These are phyloP conservation scores for Antennarius maculatus DNA, from an alignment of 2,797 vertebrate genomes.

Conservation along the genomic window DNA sequence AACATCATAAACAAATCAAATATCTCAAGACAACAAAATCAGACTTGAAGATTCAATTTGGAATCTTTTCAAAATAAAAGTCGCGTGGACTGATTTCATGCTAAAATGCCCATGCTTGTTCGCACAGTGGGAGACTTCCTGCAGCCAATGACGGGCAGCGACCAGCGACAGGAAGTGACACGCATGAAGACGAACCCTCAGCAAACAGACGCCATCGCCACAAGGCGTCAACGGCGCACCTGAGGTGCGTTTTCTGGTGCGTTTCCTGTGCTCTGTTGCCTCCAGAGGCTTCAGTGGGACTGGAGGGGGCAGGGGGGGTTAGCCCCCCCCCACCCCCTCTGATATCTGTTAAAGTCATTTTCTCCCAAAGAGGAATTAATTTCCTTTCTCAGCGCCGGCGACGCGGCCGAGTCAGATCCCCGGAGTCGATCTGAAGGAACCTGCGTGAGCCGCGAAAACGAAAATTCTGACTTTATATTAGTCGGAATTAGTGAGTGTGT, in stretches of 20 bases:
- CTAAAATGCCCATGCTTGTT: conserved; percentile 10
- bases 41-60: no score
- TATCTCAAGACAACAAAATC: no score
- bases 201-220: conserved; percentile 34
- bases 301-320: conserved; percentile 18
- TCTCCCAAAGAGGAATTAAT: conserved; percentile 92
- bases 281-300: conserved; percentile 45
- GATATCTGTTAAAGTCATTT: conserved; percentile 96
- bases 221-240: conserved; percentile 70
- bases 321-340: conserved; percentile 59
- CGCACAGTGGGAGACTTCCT: conserved; percentile 32
- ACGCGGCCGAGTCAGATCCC: conserved; percentile 52
- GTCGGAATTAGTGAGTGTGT: background rate
- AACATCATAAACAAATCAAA: background rate
- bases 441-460: conserved; percentile 11
- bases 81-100: background rate
- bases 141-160: conserved; percentile 38
- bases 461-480: background rate
- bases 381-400: conserved; percentile 83
- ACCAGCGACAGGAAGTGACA: conserved; percentile 65
- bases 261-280: conserved; percentile 59
- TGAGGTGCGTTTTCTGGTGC: conserved; percentile 67
- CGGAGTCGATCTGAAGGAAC: conserved; percentile 29
- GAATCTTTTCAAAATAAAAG: conserved; percentile 33
- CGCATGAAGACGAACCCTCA: conserved; percentile 63